phyloP scores from a whole-genome alignment of 2,888 invertebrate species.

The Clunio marinus region DNA sequence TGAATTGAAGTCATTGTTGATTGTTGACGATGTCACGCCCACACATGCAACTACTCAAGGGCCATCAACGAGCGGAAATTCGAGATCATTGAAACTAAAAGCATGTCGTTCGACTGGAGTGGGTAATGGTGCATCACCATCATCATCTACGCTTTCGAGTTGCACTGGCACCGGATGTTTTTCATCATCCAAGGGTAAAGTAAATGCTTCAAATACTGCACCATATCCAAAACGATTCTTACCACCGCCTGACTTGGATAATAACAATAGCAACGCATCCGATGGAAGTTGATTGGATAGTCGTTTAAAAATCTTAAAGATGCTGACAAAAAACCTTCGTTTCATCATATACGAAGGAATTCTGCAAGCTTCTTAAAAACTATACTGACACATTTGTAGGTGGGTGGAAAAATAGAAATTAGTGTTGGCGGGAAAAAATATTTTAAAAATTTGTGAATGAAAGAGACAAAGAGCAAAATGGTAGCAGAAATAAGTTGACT shows the following conservation, averaged over 20 bases:
- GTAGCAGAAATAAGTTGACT: too few species aligned
- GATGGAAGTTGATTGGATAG: constrained; percentile 46
- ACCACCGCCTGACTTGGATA: constrained; percentile 48
- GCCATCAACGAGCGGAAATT: constrained; percentile 24
- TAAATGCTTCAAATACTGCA: constrained; percentile 40
- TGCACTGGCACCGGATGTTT: constrained; percentile 33
- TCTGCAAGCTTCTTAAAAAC: background rate
- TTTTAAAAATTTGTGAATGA: too few species aligned
- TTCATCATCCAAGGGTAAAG: constrained; percentile 23
- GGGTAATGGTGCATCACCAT: constrained; percentile 25
- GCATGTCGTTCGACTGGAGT: constrained; percentile 24
- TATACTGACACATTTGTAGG: background rate
- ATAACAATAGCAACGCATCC: constrained; percentile 47
- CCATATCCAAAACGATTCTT: constrained; percentile 43
- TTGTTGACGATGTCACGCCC: constrained; percentile 31
- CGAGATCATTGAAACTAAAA: constrained; percentile 30
- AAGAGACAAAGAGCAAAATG: too few species aligned
- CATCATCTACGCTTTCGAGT: constrained; percentile 8
- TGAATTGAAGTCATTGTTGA: constrained; percentile 52
- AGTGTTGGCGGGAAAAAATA: background rate
- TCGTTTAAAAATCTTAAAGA: background rate
- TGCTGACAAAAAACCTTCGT: constrained; percentile 27
- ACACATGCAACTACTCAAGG: constrained; percentile 23
- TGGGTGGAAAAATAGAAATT: constrained; percentile 20
- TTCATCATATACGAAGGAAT: constrained; percentile 32